A percentile compares a stretch with the other conserved stretches of the same genome.
Conservation (phyloP, 1,140 invertebrate species). For the Drosophila fuyamai region DNA sequence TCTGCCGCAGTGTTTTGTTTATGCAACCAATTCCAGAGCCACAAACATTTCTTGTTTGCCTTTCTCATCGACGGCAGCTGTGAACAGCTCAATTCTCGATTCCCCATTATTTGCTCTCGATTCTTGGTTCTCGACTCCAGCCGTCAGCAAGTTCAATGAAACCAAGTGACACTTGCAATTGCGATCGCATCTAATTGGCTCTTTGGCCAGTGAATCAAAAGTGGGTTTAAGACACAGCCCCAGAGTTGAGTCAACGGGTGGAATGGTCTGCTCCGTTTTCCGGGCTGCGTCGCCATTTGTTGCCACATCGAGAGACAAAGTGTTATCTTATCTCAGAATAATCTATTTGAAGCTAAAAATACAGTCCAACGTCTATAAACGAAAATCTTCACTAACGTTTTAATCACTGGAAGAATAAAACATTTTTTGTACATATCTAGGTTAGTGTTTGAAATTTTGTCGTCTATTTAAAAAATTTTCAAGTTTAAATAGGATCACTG, state of each 20-base stretch:
- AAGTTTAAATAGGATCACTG: no score
- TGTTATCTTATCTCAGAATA: conserved; percentile 33
- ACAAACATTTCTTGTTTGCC: conserved; percentile 69
- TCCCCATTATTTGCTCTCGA: not conserved
- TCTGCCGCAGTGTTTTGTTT: conserved; percentile 45
- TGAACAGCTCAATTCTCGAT: conserved; percentile 66
- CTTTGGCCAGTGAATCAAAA: conserved; percentile 22
- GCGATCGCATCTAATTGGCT: conserved; percentile 42
- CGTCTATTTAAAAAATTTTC: no score
- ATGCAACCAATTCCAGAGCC: conserved; percentile 73
- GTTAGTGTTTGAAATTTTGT: no score
- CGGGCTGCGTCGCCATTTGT: conserved; percentile 26
- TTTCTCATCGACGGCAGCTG: conserved; percentile 55
- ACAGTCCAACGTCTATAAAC: conserved; percentile 12
- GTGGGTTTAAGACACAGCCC: not conserved
- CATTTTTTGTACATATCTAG: no score
- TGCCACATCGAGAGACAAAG: conserved; percentile 30
- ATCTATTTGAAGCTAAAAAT: conserved; percentile 11
- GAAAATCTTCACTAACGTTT: no score
- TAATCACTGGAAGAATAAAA: no score
- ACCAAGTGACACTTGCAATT: conserved; percentile 69
- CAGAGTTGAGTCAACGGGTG: conserved; percentile 20
- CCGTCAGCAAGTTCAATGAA: conserved; percentile 67
- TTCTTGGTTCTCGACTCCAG: conserved; percentile 6
- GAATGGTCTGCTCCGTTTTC: not conserved